A percentile compares a stretch with the other conserved stretches of the same genome.
phyloP scores from a whole-genome alignment of 2,888 invertebrate species.

The Sepiola atlantica region DNA sequence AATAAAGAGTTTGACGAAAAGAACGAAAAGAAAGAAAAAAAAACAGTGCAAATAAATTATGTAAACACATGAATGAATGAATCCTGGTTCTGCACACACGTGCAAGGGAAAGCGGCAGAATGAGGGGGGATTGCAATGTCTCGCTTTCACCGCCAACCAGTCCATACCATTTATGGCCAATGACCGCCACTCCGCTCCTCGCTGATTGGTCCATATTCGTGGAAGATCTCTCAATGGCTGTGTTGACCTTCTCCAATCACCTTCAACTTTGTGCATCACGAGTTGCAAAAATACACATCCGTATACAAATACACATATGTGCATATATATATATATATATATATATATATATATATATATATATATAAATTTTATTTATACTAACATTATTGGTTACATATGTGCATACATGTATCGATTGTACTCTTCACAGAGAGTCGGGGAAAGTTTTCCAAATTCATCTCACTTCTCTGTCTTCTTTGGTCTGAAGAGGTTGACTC shows the following conservation, averaged over 20 bases:
- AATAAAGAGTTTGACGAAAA: too few relatives aligned
- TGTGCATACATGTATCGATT: too few relatives aligned
- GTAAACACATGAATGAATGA: neutral
- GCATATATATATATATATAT: neutral
- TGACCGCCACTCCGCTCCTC: neutral
- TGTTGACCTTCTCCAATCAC: slow-evolving; percentile 3
- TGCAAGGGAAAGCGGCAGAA: neutral
- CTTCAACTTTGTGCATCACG: slow-evolving; percentile 32
- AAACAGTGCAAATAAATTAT: neutral
- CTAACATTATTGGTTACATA: too few relatives aligned
- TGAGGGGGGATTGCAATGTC: neutral
- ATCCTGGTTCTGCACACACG: neutral
- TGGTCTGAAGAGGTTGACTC: too few relatives aligned
- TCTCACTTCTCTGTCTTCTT: too few relatives aligned
- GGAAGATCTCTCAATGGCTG: neutral
- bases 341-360: neutral
- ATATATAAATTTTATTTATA: too few relatives aligned
- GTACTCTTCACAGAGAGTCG: too few relatives aligned
- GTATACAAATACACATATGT: too few relatives aligned
- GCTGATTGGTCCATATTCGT: neutral
- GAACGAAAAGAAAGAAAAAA: too few relatives aligned
- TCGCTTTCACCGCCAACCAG: neutral
- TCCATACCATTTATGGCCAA: neutral
- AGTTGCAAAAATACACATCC: neutral
- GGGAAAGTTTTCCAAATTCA: too few relatives aligned